Evolutionary conservation across 1,140 invertebrate genomes (phyloP).

Genomic region (Apis mellifera): Amel_HAv3.1 CM009936.2:4182501-4183000

Average conservation of each 20-base stretch:
- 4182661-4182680: slow-evolving; percentile 16
- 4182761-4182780: background rate
- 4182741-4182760: background rate
- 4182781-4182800: background rate
- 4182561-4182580: slow-evolving; percentile 24
- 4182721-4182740: background rate
- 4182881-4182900: too few relatives aligned
- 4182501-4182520: background rate
- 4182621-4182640: slow-evolving; percentile 36
- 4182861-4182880: background rate
- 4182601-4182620: slow-evolving; percentile 11
- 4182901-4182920: too few relatives aligned
- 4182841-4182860: background rate
- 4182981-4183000: too few relatives aligned
- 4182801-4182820: background rate
- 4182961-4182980: too few relatives aligned
- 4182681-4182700: background rate
- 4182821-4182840: background rate
- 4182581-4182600: slow-evolving; percentile 42
- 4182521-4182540: background rate
- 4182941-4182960: too few relatives aligned
- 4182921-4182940: too few relatives aligned
- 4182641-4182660: slow-evolving; percentile 21
- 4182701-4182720: background rate
- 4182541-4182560: slow-evolving; percentile 36